phyloP scores from a whole-genome alignment of 64 coral and sea anemone species.

The Stichodactyla helianthus region DNA sequence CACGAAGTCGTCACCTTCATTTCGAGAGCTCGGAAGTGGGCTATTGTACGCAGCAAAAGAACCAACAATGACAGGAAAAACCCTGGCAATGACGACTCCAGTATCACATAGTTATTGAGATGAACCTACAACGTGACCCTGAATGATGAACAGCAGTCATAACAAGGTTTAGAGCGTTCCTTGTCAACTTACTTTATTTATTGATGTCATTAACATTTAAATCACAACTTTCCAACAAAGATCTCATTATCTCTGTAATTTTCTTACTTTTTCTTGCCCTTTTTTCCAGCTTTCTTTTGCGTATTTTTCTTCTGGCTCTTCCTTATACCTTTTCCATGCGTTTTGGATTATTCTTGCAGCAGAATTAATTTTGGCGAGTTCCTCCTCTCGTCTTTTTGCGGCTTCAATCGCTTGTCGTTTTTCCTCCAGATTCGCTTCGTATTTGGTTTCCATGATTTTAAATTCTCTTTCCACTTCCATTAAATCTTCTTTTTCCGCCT shows the following conservation, averaged over 20 bases:
- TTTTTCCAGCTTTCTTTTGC: slow-evolving; percentile 30
- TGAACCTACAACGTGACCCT: too few relatives aligned
- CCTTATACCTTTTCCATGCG: slow-evolving; percentile 50
- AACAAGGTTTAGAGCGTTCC: too few relatives aligned
- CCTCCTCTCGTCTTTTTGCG: slow-evolving; percentile 38
- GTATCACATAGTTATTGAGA: too few relatives aligned
- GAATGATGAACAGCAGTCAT: too few relatives aligned
- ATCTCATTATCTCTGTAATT: not conserved
- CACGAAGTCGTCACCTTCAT: too few relatives aligned
- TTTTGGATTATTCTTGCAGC: slow-evolving; percentile 50
- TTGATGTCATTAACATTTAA: too few relatives aligned
- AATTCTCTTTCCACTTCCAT: slow-evolving; percentile 44
- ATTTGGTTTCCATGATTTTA: slow-evolving; percentile 54
- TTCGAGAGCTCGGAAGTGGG: too few relatives aligned
- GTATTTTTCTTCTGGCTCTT: slow-evolving; percentile 44
- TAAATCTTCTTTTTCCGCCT: slow-evolving; percentile 67
- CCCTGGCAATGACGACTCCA: too few relatives aligned
- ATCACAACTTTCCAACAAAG: not conserved
- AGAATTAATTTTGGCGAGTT: slow-evolving; percentile 22
- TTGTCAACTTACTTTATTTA: too few relatives aligned
- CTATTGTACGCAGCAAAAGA: too few relatives aligned
- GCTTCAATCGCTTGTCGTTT: slow-evolving; percentile 46
- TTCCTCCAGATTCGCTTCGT: slow-evolving; percentile 78
- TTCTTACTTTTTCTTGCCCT: slow-evolving; percentile 26
- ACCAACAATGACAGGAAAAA: too few relatives aligned